A percentile compares a stretch with the other conserved stretches of the same genome.
These are phyloP conservation scores for Atherinomorus stipes DNA, from an alignment of 2,113 vertebrate species.

Conservation along the genomic window DNA sequence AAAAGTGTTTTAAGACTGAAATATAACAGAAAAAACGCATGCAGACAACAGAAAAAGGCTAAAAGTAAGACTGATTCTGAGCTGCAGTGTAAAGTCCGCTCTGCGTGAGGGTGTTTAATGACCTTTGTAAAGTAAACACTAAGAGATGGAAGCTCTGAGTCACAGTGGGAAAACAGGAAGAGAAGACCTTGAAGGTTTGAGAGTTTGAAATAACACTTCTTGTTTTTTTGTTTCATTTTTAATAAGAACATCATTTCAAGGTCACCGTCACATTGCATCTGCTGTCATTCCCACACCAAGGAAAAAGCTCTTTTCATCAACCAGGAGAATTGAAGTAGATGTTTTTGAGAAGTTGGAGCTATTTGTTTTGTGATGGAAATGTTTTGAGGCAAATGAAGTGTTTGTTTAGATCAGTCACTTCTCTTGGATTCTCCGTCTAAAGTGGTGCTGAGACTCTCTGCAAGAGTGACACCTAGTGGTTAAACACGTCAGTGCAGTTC, in stretches of 20 bases:
- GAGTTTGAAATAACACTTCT: slow-evolving; percentile 36
- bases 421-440: not conserved
- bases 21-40: slow-evolving; percentile 1
- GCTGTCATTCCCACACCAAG: slow-evolving; percentile 3
- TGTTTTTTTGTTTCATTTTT: not conserved
- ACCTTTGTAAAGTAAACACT: slow-evolving; percentile 41
- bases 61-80: slow-evolving; percentile 4
- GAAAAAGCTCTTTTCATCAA: slow-evolving; percentile 1
- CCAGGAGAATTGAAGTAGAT: not conserved
- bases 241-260: slow-evolving; percentile 46
- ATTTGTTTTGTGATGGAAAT: slow-evolving; percentile 7
- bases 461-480: slow-evolving; percentile 61
- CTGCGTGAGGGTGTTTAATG: slow-evolving; percentile 19
- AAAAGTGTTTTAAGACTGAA: slow-evolving; percentile 8
- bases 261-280: slow-evolving; percentile 51
- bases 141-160: slow-evolving; percentile 50
- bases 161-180: slow-evolving; percentile 45
- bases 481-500: slow-evolving; percentile 16
- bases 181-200: slow-evolving; percentile 49
- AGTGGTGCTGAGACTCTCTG: slow-evolving; percentile 16
- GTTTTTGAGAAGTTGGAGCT: not conserved
- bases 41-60: not conserved
- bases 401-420: slow-evolving; percentile 23
- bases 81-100: slow-evolving; percentile 20
- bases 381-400: slow-evolving; percentile 27